A percentile compares a stretch with the other conserved stretches of the same genome.
phyloP scores from a whole-genome alignment of 2,888 invertebrate species.

The Drosophila imparisetae region DNA sequence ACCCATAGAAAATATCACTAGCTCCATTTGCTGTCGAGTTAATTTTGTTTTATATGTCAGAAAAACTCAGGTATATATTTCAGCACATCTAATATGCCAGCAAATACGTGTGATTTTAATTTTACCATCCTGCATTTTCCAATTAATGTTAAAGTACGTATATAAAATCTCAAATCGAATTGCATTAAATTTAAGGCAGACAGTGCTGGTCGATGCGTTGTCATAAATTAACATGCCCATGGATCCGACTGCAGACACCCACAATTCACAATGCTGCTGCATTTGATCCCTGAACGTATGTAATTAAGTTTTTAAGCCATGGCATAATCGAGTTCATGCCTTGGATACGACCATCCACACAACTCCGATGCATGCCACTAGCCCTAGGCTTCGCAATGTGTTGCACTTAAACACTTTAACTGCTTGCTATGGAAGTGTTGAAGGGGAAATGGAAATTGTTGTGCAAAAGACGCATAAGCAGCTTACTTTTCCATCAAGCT shows the following conservation, averaged over 20 bases:
- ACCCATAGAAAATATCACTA: neutral
- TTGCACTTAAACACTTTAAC: slow-evolving; percentile 37
- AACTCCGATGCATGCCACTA: slow-evolving; percentile 5
- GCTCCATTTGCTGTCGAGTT: neutral
- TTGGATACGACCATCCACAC: slow-evolving; percentile 13
- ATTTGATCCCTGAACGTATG: slow-evolving; percentile 29
- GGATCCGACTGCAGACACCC: slow-evolving; percentile 43
- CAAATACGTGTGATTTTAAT: slow-evolving; percentile 25
- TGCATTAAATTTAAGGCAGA: slow-evolving; percentile 62
- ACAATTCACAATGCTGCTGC: slow-evolving; percentile 20
- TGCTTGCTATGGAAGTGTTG: neutral
- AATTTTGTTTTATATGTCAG: neutral
- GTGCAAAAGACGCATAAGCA: slow-evolving; percentile 25
- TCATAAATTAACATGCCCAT: slow-evolving; percentile 76
- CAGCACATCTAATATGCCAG: slow-evolving; percentile 14
- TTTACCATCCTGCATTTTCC: slow-evolving; percentile 32
- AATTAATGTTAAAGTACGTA: slow-evolving; percentile 34
- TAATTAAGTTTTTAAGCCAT: slow-evolving; percentile 64
- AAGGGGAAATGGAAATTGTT: neutral
- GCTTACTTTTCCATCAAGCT: slow-evolving; percentile 35
- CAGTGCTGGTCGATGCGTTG: slow-evolving; percentile 39
- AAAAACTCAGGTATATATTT: neutral
- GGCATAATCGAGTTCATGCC: slow-evolving; percentile 64
- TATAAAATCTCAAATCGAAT: slow-evolving; percentile 60
- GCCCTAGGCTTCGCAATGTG: slow-evolving; percentile 24